Evolutionary conservation across 1,140 invertebrate species (phyloP).

Genomic region (Lysiphlebus fabarum): DNA sequence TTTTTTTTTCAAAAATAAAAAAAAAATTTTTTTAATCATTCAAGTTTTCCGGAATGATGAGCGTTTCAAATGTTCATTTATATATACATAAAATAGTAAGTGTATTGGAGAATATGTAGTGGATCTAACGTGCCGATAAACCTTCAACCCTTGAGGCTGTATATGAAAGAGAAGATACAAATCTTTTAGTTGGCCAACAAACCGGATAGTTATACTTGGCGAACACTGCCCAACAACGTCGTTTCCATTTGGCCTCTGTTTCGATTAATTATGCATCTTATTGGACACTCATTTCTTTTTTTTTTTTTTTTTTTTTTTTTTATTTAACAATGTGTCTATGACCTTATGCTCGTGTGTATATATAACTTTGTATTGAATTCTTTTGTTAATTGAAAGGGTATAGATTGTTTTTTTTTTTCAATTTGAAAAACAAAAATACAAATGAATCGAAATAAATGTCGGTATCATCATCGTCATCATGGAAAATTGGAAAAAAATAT

Average conservation of each 20-base stretch:
- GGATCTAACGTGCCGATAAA: conserved; percentile 16
- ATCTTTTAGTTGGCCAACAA: conserved; percentile 9
- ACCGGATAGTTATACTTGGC: conserved; percentile 15
- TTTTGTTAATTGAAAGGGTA: too few species aligned
- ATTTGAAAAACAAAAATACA: too few species aligned
- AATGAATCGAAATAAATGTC: too few species aligned
- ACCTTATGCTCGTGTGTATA: too few species aligned
- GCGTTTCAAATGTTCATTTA: neutral
- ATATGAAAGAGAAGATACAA: neutral
- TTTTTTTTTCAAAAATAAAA: too few species aligned
- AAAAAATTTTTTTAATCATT: neutral
- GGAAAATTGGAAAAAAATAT: too few species aligned
- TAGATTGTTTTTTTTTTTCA: too few species aligned
- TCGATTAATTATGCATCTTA: conserved; percentile 14
- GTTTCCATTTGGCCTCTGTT: too few species aligned
- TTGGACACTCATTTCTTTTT: neutral
- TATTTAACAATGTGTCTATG: neutral
- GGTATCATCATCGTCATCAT: too few species aligned
- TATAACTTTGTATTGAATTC: too few species aligned
- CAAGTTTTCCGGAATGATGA: conserved; percentile 11
- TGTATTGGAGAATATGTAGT: too few species aligned
- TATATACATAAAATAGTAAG: too few species aligned
- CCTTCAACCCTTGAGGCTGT: conserved; percentile 2
- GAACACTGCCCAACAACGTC: neutral
- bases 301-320: neutral